Evolutionary conservation across 2,888 invertebrate genomes (phyloP), one percentile per base, ranked within the genome.

Genomic region (Cotesia congregata): DNA sequence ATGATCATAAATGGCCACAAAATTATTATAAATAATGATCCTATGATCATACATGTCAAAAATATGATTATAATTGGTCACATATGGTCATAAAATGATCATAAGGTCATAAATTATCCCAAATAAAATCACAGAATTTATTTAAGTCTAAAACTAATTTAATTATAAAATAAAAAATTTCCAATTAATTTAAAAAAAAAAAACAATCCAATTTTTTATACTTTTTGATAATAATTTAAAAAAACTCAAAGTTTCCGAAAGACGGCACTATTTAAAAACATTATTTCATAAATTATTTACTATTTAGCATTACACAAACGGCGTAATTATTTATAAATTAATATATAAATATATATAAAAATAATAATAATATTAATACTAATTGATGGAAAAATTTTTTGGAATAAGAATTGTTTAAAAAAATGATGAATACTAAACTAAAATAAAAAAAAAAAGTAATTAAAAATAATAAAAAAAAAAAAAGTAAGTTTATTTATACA

Each of bases 401-500:
- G 9, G 50, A 1, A 50, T 50, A 50, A 9, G 50, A 50, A 30
- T 30, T 30, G 30, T 30, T 30, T 30, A 30, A 30, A 30, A 30
- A 30, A 30, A 30, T 30, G 30, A 30, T 30, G 30, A 30, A 30
- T 30, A 30, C 30, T 30, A 30, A 30, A 30, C 15, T 39, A 67
- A 40, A 69, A 17, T 50, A 50, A 50, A 68, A n/a, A 41, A 17
- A 50, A 39, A n/a, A 69, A 69, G 7, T 50, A 12, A 9, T 50
- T 50, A 9, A 50, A 50, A 50, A 50, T 50, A 12, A 50, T 7
- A 9, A 20, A 69, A 69, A 69, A 50, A 12, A 67, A 40, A 74
- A 82, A 80, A 78, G 82, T 82, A 78, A 79, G 70, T 80, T 77
- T 77, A 80, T 80, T 80, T 82, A 83, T 81, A 80, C 83, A 82